Evolutionary conservation across 2,888 invertebrate species (phyloP).

Genomic region (Dioctria rufipes): DNA sequence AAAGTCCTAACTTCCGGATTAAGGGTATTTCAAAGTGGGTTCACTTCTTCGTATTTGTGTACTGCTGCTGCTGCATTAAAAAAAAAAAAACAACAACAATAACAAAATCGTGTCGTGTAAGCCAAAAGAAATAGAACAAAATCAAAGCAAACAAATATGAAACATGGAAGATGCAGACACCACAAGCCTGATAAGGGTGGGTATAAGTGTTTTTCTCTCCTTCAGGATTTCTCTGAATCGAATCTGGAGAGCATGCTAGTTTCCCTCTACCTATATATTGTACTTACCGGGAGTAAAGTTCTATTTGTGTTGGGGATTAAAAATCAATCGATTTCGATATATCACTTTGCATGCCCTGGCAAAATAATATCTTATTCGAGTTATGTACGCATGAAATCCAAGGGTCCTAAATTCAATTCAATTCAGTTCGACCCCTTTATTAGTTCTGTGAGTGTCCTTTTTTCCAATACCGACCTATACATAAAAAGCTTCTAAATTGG

Average conservation of each 20-base stretch:
- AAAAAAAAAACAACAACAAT: neutral
- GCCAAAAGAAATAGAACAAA: neutral
- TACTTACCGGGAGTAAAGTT: conserved; percentile 36
- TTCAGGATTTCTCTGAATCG: neutral
- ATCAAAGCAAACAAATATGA: conserved; percentile 44
- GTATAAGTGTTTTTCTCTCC: neutral
- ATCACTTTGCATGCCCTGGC: conserved; percentile 35
- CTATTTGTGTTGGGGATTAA: conserved; percentile 44
- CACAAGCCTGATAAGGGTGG: too few species aligned
- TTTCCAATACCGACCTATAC: neutral
- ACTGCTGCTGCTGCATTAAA: neutral
- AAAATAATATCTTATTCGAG: neutral
- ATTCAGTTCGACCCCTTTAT: neutral
- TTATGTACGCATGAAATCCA: neutral
- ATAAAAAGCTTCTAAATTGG: conserved; percentile 11
- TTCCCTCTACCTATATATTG: neutral
- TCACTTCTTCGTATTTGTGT: conserved; percentile 13
- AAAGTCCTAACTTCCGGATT: conserved; percentile 57
- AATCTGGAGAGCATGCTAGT: too few species aligned
- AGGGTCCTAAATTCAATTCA: neutral
- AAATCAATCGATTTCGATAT: conserved; percentile 47
- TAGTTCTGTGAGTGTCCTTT: neutral
- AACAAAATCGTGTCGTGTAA: neutral
- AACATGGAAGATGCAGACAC: neutral
- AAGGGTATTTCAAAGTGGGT: conserved; percentile 44